Percentiles rank a stretch among this genome's conserved stretches.
Evolutionary conservation across 2,888 invertebrate genomes (phyloP).

Genomic region (Apodemia hepburni): DNA sequence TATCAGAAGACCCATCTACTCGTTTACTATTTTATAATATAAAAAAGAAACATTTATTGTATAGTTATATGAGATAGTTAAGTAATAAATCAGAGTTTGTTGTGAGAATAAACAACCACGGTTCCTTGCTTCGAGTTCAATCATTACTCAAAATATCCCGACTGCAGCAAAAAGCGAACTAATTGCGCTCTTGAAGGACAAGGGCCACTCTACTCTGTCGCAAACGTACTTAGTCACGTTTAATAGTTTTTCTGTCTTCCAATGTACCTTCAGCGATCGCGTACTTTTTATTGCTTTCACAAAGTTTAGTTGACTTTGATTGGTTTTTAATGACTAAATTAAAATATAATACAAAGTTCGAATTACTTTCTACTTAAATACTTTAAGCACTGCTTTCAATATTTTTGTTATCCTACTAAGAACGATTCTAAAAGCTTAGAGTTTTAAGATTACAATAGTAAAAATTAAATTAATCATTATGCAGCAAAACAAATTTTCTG

Average conservation of each 20-base stretch:
- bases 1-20: no score
- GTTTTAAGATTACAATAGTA: no score
- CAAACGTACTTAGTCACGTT: slow-evolving; percentile 74
- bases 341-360: no score
- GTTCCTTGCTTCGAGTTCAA: slow-evolving; percentile 50
- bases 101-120: slow-evolving; percentile 64
- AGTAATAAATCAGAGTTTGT: slow-evolving; percentile 67
- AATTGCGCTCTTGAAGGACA: slow-evolving; percentile 75
- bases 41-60: neutral
- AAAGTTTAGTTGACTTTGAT: slow-evolving; percentile 36
- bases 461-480: no score
- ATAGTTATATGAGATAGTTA: slow-evolving; percentile 28
- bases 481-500: no score
- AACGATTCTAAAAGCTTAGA: no score
- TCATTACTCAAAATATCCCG: slow-evolving; percentile 71
- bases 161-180: slow-evolving; percentile 73
- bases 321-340: slow-evolving; percentile 1
- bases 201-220: slow-evolving; percentile 65
- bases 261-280: slow-evolving; percentile 38
- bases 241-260: slow-evolving; percentile 62
- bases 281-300: slow-evolving; percentile 39
- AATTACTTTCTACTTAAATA: no score
- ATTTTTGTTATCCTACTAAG: no score
- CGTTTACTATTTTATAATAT: no score
- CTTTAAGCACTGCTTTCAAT: no score